Evolutionary conservation across 2,797 vertebrate species (phyloP).

Genomic region (Ctenosaura bakeri): DNA sequence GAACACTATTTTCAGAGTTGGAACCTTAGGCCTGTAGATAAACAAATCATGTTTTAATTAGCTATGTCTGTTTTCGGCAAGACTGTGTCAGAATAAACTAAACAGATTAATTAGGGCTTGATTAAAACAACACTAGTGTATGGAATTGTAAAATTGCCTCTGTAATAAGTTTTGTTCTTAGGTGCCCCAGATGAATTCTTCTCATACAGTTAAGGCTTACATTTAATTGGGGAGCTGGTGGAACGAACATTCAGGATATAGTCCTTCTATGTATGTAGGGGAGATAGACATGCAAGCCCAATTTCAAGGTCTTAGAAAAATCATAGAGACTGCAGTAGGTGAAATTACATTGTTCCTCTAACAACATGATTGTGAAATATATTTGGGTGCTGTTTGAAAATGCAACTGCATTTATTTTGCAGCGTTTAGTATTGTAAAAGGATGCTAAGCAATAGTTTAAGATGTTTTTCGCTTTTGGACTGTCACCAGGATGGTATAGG

Average conservation of each 20-base stretch:
- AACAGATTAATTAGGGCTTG: conserved; percentile 63
- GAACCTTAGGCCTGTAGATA: conserved; percentile 60
- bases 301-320: neutral
- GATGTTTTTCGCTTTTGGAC: neutral
- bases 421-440: neutral
- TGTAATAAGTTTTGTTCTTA: conserved; percentile 36
- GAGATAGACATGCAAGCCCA: neutral
- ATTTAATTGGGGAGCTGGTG: conserved; percentile 38
- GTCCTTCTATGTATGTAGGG: conserved; percentile 15
- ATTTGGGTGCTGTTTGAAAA: neutral
- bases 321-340: neutral
- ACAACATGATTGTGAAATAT: neutral
- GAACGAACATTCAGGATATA: conserved; percentile 21
- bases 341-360: conserved; percentile 21
- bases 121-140: conserved; percentile 57
- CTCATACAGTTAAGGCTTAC: conserved; percentile 36
- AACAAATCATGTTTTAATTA: conserved; percentile 69
- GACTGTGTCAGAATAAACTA: conserved; percentile 62
- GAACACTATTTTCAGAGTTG: conserved; percentile 52
- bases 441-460: neutral
- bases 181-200: conserved; percentile 1
- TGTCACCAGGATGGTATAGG: neutral
- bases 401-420: neutral
- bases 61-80: conserved; percentile 66
- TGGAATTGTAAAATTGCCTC: conserved; percentile 38